Conservation (phyloP, 2,113 vertebrate genomes). For the Syrrhaptes paradoxus region DNA sequence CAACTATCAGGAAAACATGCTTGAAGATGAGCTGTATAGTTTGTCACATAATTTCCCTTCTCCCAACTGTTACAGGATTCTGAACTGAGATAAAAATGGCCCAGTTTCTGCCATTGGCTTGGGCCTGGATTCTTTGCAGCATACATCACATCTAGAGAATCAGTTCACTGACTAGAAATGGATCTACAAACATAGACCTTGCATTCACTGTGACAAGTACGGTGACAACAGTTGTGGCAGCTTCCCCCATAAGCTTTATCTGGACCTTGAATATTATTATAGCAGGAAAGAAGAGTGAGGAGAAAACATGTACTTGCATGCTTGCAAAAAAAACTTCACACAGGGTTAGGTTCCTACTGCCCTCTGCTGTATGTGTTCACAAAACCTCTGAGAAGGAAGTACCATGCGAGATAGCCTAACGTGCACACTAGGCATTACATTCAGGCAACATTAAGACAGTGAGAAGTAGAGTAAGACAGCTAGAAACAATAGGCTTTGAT, state of each 20-base stretch:
- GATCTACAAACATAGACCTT: not conserved
- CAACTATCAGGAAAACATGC: not conserved
- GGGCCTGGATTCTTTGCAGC: not conserved
- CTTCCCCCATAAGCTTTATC: not conserved
- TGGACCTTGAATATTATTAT: not conserved
- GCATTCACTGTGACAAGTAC: not conserved
- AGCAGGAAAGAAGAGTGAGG: not conserved
- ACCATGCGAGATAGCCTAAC: not conserved
- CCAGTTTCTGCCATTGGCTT: not conserved
- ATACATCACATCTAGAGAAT: not conserved
- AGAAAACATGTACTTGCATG: not conserved
- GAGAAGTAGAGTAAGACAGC: not conserved
- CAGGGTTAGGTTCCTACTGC: conserved; percentile 24
- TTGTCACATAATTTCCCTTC: not conserved
- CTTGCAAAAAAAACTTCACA: not conserved
- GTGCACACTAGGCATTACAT: not conserved
- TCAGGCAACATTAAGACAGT: not conserved
- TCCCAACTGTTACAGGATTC: not conserved
- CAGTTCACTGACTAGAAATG: not conserved
- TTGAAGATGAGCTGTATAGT: not conserved
- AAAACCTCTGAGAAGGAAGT: not conserved
- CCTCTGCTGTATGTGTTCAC: conserved; percentile 27
- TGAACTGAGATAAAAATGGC: not conserved
- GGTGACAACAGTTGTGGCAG: not conserved
- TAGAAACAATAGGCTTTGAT: not conserved